Conservation (phyloP, 2,888 invertebrate species). For the Polydrusus cervinus region DNA sequence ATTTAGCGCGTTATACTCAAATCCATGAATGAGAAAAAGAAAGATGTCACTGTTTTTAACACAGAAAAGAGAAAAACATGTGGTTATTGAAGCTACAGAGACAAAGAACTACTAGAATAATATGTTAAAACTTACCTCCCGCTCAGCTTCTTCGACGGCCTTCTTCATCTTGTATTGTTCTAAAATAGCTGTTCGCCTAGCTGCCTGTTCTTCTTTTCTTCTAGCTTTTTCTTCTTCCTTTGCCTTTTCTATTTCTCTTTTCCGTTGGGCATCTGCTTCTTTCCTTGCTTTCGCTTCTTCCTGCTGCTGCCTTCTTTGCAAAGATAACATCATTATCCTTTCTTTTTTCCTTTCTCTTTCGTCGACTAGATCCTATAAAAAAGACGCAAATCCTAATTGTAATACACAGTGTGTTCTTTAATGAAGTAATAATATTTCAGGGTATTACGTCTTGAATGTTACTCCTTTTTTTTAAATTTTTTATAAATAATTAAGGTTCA, state of each 20-base stretch:
- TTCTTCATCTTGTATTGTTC: conserved; percentile 96
- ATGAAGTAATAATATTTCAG: too few species aligned
- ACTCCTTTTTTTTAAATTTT: too few species aligned
- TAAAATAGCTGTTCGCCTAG: conserved; percentile 89
- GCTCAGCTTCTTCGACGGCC: conserved; percentile 91
- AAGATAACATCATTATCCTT: conserved; percentile 89
- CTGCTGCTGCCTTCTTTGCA: conserved; percentile 92
- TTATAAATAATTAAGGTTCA: too few species aligned
- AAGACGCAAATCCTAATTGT: conserved; percentile 21
- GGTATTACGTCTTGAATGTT: too few species aligned
- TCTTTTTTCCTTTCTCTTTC: conserved; percentile 96
- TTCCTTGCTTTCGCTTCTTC: conserved; percentile 90
- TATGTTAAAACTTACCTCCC: conserved; percentile 77
- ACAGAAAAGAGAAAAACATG: too few species aligned
- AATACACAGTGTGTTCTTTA: too few species aligned
- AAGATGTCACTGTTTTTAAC: too few species aligned
- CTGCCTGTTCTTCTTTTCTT: conserved; percentile 87
- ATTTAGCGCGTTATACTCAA: too few species aligned
- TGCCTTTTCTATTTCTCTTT: conserved; percentile 84
- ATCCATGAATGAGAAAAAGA: too few species aligned
- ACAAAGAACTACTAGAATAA: too few species aligned
- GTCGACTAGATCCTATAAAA: conserved; percentile 83
- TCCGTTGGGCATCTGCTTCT: conserved; percentile 85
- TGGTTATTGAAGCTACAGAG: too few species aligned
- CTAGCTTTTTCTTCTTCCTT: conserved; percentile 84